Percentiles rank a stretch among this genome's conserved stretches.
phyloP scores from a whole-genome alignment of 1,140 invertebrate species.

The Saccostrea cuccullata region DNA sequence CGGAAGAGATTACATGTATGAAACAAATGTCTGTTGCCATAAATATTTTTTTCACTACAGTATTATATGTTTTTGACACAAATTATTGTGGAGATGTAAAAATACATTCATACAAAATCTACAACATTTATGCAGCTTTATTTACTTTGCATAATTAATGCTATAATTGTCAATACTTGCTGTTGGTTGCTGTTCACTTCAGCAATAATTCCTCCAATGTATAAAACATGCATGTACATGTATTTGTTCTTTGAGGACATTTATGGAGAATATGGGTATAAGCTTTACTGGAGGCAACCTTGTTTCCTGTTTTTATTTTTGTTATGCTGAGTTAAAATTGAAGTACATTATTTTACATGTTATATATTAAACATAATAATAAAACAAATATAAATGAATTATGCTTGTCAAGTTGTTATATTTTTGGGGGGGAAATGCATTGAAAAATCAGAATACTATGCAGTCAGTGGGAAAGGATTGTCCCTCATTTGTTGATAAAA shows the following conservation, averaged over 20 bases:
- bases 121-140: conserved; percentile 4
- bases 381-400: not conserved
- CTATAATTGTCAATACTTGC: not conserved
- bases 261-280: not conserved
- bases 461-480: no score
- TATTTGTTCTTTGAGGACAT: not conserved
- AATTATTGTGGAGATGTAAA: not conserved
- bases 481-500: no score
- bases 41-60: conserved; percentile 8
- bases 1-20: not conserved
- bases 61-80: conserved; percentile 20
- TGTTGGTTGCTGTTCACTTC: not conserved
- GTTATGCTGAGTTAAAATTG: conserved; percentile 4
- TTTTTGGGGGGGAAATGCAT: not conserved
- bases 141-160: conserved; percentile 12
- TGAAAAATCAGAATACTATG: no score
- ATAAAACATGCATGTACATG: not conserved
- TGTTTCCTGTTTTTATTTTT: not conserved
- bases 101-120: not conserved
- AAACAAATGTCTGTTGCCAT: not conserved
- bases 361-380: conserved; percentile 18
- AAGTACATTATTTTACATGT: conserved; percentile 29
- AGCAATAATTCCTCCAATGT: not conserved
- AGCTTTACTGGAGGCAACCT: not conserved
- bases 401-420: not conserved